These are phyloP conservation scores for Sphyrna mokarran DNA, from an alignment of 2,113 vertebrate genomes.

Conservation along the genomic window DNA sequence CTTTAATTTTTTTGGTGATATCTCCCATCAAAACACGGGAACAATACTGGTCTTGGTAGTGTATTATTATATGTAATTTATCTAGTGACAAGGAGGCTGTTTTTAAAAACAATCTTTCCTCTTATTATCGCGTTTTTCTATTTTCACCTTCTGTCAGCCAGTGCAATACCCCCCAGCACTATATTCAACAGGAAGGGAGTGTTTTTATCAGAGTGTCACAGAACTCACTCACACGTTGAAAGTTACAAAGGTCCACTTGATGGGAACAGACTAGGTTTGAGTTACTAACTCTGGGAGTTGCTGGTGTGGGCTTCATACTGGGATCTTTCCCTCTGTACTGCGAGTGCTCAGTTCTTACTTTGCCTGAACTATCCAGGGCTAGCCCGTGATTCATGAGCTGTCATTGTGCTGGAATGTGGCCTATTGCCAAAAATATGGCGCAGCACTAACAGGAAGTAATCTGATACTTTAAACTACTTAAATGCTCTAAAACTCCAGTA, in stretches of 20 bases:
- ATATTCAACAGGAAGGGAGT: background rate
- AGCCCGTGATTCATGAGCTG: background rate
- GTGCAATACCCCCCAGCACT: background rate
- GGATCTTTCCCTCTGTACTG: background rate
- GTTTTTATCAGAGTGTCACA: background rate
- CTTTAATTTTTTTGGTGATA: background rate
- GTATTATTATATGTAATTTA: background rate
- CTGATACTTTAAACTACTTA: background rate
- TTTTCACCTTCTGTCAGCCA: background rate
- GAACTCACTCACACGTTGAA: background rate
- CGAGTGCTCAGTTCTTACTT: background rate
- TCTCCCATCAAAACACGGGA: background rate
- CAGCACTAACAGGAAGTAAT: background rate
- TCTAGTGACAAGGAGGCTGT: background rate
- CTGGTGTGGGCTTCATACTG: background rate
- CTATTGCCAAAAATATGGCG: background rate
- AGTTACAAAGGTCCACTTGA: background rate
- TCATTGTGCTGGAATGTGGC: background rate
- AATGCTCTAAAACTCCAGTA: background rate
- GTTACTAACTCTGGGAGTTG: background rate
- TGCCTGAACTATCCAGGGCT: background rate
- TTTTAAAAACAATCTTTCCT: background rate
- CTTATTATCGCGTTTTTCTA: background rate
- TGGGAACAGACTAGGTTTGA: background rate
- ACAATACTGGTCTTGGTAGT: background rate